These are phyloP conservation scores for Polymixis flavicincta DNA, from an alignment of 2,888 invertebrate genomes.

Conservation along the genomic window DNA sequence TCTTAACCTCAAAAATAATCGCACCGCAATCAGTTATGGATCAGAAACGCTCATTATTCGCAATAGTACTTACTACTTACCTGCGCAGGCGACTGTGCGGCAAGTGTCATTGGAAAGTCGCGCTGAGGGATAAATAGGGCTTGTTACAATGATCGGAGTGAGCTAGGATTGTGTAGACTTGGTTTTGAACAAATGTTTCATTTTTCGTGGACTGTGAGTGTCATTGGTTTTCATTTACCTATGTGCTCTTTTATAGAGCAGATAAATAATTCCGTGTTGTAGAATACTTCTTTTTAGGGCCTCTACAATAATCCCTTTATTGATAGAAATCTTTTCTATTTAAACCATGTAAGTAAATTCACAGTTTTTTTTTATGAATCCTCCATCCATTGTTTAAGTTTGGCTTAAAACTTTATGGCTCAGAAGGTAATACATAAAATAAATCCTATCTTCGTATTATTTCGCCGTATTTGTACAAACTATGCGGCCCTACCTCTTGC, in stretches of 20 bases:
- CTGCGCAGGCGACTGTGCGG: constrained; percentile 64
- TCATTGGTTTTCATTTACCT: background rate
- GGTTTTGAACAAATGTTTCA: background rate
- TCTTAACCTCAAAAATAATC: constrained; percentile 65
- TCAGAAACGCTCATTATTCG: constrained; percentile 68
- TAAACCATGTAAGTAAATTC: background rate
- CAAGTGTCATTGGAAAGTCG: constrained; percentile 77
- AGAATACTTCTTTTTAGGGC: background rate
- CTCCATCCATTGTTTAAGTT: background rate
- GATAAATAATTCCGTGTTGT: background rate
- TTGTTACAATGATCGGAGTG: constrained; percentile 52
- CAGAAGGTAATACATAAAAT: background rate
- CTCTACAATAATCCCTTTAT: background rate
- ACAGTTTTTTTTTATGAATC: background rate
- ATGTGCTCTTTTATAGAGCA: background rate
- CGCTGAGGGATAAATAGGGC: constrained; percentile 65
- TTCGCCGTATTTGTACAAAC: constrained; percentile 44
- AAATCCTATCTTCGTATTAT: background rate
- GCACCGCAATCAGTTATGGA: constrained; percentile 63
- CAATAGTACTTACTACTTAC: constrained; percentile 65
- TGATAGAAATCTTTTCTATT: background rate
- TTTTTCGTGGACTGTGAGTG: background rate
- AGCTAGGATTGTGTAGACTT: constrained; percentile 38
- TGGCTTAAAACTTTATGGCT: background rate
- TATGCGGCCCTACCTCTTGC: constrained; percentile 56